A percentile compares a stretch with the other conserved stretches of the same genome.
These are phyloP conservation scores for Germaria angustata DNA, from an alignment of 2,888 invertebrate genomes.

Conservation along the genomic window DNA sequence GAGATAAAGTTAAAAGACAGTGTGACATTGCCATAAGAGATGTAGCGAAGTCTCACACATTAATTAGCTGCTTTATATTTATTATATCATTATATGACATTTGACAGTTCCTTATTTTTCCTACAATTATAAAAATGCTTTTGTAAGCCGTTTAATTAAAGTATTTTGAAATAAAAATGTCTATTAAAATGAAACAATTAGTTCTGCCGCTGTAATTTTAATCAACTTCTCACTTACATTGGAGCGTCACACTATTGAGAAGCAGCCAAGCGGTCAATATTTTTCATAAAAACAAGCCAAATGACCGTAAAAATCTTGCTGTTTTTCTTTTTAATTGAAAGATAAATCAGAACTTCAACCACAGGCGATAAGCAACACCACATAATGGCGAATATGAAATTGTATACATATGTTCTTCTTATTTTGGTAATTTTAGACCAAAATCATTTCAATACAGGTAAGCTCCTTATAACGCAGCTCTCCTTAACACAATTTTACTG, in stretches of 20 bases:
- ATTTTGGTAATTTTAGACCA: too few relatives aligned
- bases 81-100: slow-evolving; percentile 29
- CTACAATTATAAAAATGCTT: neutral
- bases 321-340: neutral
- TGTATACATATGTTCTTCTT: too few relatives aligned
- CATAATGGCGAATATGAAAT: neutral
- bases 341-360: neutral
- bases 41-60: neutral
- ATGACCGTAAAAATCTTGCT: slow-evolving; percentile 61
- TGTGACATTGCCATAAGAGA: neutral
- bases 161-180: neutral
- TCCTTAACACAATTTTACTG: too few relatives aligned
- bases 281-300: slow-evolving; percentile 57
- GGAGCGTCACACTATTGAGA: slow-evolving; percentile 9
- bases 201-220: slow-evolving; percentile 67
- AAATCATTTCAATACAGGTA: too few relatives aligned
- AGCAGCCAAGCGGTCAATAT: slow-evolving; percentile 50
- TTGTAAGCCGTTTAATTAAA: neutral
- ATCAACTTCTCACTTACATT: slow-evolving; percentile 48
- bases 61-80: neutral
- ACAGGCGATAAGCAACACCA: neutral
- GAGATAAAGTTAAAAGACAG: slow-evolving; percentile 13
- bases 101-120: slow-evolving; percentile 1
- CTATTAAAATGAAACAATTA: slow-evolving; percentile 53
- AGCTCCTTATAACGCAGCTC: too few relatives aligned